Base-by-base conservation (phyloP, 2,888 invertebrate genomes). In the Smittia sp. region DNA sequence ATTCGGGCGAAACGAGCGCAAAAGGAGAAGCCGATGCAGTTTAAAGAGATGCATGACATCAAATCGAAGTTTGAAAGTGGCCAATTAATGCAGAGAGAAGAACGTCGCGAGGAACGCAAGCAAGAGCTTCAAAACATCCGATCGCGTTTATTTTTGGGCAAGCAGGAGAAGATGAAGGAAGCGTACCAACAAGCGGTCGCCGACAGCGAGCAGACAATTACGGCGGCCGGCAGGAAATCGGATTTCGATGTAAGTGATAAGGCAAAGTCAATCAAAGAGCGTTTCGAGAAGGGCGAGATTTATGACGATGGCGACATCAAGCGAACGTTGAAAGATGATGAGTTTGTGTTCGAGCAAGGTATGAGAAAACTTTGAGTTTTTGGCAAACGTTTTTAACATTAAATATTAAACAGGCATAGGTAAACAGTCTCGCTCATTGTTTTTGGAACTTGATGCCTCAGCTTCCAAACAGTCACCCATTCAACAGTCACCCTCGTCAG, bases 101-200 rank as follows among this genome's bases (percentile, higher is more conserved):
- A 89, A 75, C 83, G 92, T 22, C 87, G 91, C 9, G 91, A 93
- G 77, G 92, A 93, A 79, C 85, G 93, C 65, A 94, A 94, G 79
- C 93, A 93, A 79, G 95, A 96, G 83, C 90, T 94, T 76, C 92
- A 93, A 81, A 91, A 89, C 77, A 92, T 95, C 77, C 87, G 95
- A 74, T 93, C 92, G 78, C 85, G 92, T 66, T 84, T 95, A 22
- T 94, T 93, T 79, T 88, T 92, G 91, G 94, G 94, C 11, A 94
- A 94, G 80, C 94, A 94, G 83, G 93, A 90, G 0, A 93, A 93
- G 79, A 91, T 95, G 83, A 95, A 94, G 80, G 94, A 94, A 79
- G 89, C 93, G 86, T 95, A 95, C 80, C 94, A 95, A 79, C 93
- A 94, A 79, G 94, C 94, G 0, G 92, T 94, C 0, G 88, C 89